Conservation (phyloP, 2,797 vertebrate species). For the Enteromius argenteus region DNA sequence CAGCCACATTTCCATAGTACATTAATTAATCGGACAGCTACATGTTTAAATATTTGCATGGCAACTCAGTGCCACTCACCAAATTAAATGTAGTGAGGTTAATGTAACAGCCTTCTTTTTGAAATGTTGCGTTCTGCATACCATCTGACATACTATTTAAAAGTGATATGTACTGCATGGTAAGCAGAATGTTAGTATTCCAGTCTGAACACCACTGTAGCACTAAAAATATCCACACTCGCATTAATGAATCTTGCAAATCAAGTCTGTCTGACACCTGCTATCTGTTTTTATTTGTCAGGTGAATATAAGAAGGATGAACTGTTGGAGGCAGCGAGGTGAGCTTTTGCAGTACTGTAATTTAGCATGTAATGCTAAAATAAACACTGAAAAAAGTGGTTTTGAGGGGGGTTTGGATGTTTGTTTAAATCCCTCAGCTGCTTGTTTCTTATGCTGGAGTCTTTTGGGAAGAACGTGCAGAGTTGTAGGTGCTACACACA, state of each 20-base stretch:
- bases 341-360: conserved; percentile 68
- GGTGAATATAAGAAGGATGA: conserved; percentile 99
- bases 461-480: background rate
- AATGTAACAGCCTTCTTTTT: background rate
- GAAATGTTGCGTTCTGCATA: background rate
- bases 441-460: too few species aligned
- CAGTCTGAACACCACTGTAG: background rate
- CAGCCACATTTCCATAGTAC: background rate
- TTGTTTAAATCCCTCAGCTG: background rate
- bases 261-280: conserved; percentile 59
- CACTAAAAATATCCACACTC: background rate
- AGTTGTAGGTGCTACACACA: background rate
- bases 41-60: background rate
- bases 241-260: background rate
- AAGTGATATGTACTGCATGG: background rate
- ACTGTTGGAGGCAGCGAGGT: conserved; percentile 99
- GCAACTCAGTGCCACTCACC: background rate
- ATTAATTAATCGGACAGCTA: background rate
- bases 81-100: background rate
- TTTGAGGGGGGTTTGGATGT: too few species aligned
- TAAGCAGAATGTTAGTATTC: background rate
- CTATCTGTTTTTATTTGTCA: conserved; percentile 83
- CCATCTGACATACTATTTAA: background rate
- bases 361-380: background rate
- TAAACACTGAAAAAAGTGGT: background rate